A percentile compares a stretch with the other conserved stretches of the same genome.
Conservation (phyloP, 2,797 vertebrate genomes). For the Florisuga fusca region DNA sequence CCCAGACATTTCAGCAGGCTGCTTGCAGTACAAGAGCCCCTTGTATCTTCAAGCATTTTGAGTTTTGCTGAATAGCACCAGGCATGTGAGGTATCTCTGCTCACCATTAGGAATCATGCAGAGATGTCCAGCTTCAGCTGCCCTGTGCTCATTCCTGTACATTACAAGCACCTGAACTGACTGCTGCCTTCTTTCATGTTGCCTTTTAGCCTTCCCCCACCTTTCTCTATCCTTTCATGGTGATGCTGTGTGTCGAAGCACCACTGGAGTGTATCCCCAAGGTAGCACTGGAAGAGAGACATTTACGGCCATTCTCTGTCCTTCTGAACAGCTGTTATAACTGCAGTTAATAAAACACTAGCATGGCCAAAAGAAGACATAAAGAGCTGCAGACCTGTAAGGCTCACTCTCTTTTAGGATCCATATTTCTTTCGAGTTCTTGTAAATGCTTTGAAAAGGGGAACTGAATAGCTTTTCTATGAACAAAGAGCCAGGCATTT, state of each 20-base stretch:
- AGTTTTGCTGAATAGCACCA: background rate
- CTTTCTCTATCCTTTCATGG: background rate
- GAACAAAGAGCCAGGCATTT: background rate
- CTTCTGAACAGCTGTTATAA: conserved; percentile 20
- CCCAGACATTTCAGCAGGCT: background rate
- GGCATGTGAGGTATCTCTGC: accelerated
- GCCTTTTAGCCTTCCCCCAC: background rate
- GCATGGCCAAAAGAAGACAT: background rate
- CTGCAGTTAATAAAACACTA: conserved; percentile 1
- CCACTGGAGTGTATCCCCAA: background rate
- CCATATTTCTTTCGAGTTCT: background rate
- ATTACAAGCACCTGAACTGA: background rate
- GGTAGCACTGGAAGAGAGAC: background rate
- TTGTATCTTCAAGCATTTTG: background rate
- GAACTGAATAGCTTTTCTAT: background rate
- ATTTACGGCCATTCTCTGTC: background rate
- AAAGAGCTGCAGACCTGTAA: background rate
- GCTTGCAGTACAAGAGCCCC: background rate
- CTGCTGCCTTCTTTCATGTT: background rate
- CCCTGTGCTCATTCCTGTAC: background rate
- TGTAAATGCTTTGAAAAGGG: background rate
- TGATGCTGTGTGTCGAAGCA: background rate
- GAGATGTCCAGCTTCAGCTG: background rate
- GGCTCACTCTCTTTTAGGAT: background rate
- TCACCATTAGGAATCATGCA: accelerated